Evolutionary conservation across 2,888 invertebrate species (phyloP), one percentile per base, ranked within the genome.

Genomic region (Sarcophaga variegata): DNA sequence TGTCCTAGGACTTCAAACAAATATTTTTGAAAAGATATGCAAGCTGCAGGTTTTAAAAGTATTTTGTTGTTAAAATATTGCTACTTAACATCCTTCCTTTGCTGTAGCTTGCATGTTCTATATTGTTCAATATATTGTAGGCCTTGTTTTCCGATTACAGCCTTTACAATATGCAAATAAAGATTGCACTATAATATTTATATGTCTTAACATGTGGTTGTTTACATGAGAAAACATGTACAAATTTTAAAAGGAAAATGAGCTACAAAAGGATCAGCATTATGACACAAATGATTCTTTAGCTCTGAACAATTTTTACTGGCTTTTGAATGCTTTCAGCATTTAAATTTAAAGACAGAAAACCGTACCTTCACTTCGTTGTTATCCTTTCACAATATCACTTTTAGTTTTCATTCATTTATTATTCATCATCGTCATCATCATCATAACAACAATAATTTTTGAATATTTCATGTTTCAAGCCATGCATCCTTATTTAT

Each of bases 391-490:
- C n/a, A 11, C 10, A n/a, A 62, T 10, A n/a, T 17, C 10, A 20
- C 10, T 22, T 20, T 17, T 20, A 62, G 10, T 62, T 62, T 62
- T 20, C 10, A 62, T 62, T 62, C n/a, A 27, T 17, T 20, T 4
- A 37, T 25, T n/a, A 72, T 6, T 70, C 70, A 47, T n/a, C 45
- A 59, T 22, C 60, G 37, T 37, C 4, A n/a, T 37, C 37, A 17
- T 66, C 22, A 20, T 22, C 25, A 62, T 25, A 10, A 37, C 20
- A 20, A 66, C 14, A 71, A 64, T 54, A 22, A 54, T 37, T 64
- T 27, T 64, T 72, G 62, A 77, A 67, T 70, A 17, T 81, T 63
- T 63, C n/a, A 49, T 49, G 10, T 49, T 64, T 54, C 27, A 27
- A 14, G 54, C 17, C 14, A 12, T 54, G 62, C 45, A 64, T 69